Evolutionary conservation across 2,113 vertebrate genomes (phyloP), one percentile per base, ranked within the genome.

Genomic region (Grus americana): DNA sequence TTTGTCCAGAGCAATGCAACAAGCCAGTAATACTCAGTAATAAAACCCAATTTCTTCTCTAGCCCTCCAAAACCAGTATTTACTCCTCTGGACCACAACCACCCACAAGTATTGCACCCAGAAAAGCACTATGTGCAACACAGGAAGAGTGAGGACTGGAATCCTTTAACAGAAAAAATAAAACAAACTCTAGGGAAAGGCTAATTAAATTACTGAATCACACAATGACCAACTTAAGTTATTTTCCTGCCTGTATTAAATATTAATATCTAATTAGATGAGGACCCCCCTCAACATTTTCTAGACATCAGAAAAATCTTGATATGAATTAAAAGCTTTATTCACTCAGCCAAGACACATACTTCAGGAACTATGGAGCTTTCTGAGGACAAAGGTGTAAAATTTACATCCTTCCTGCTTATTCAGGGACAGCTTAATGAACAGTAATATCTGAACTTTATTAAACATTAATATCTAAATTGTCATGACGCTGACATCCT

Each of bases 211-310:
- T 68, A 78, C 59, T 86, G 52, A 57, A 62, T 81, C 74, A 96
- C 46, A 92, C 20, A 62, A 91, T 44, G 67, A 66, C 29, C n/a
- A 74, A 63, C n/a, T 95, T 42, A 87, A 42, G 18, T 52, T 84
- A 82, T 87, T 90, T 62, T 84, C 76, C 86, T 92, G 75, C 36
- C 72, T 67, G 5, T 78, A 94, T 76, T 92, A 94, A 94, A 92
- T 94, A 83, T 67, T 80, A 71, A 86, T 29, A 79, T 44, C 42
- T 80, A 61, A 83, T 86, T 84, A 91, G 59, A 92, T 55, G 68
- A 89, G n/a, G 21, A 67, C 7, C 30, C 54, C 12, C 36, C 27
- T 26, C 32, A 47, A 6, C 32, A 27, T 36, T 79, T 79, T 90
- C 38, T 62, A 4, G 2, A 42, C 7, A 1, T 38, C 62, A 72